These are phyloP conservation scores for Muscina levida DNA, from an alignment of 2,888 invertebrate genomes.

Conservation along the genomic window DNA sequence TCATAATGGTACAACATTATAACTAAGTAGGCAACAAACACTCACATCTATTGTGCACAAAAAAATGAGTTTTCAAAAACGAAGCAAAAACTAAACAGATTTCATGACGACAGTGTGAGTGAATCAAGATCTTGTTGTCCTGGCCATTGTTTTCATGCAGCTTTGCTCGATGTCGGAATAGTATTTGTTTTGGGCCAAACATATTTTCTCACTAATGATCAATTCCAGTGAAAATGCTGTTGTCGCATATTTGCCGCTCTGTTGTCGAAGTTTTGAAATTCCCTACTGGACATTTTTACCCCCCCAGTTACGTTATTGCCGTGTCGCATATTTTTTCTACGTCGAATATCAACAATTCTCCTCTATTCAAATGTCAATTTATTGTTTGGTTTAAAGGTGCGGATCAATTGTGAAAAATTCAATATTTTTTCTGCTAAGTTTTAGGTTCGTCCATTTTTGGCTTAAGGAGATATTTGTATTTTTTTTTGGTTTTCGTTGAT, in stretches of 20 bases:
- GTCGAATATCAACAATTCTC: constrained; percentile 30
- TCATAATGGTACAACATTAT: constrained; percentile 31
- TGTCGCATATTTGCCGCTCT: constrained; percentile 8
- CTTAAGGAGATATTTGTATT: constrained; percentile 41
- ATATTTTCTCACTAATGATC: constrained; percentile 61
- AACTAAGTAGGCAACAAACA: constrained; percentile 15
- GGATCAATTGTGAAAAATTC: constrained; percentile 51
- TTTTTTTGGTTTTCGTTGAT: too few species aligned
- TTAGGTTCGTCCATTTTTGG: constrained; percentile 45
- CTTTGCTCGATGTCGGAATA: too few species aligned
- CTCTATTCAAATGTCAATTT: constrained; percentile 65
- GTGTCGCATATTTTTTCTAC: constrained; percentile 40
- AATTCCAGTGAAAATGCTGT: constrained; percentile 25
- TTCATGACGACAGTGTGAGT: constrained; percentile 20
- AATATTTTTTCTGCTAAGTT: constrained; percentile 26
- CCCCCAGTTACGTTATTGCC: constrained; percentile 17
- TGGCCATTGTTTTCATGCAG: constrained; percentile 4
- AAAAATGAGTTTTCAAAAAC: neutral
- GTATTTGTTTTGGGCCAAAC: too few species aligned
- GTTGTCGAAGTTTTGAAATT: constrained; percentile 51
- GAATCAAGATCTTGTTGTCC: constrained; percentile 25
- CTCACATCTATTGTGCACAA: neutral
- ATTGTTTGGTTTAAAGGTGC: constrained; percentile 55
- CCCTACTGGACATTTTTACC: constrained; percentile 25
- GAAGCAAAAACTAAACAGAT: neutral